Conservation (phyloP, 1,140 invertebrate genomes). For the Eupristina koningsbergeri region DNA sequence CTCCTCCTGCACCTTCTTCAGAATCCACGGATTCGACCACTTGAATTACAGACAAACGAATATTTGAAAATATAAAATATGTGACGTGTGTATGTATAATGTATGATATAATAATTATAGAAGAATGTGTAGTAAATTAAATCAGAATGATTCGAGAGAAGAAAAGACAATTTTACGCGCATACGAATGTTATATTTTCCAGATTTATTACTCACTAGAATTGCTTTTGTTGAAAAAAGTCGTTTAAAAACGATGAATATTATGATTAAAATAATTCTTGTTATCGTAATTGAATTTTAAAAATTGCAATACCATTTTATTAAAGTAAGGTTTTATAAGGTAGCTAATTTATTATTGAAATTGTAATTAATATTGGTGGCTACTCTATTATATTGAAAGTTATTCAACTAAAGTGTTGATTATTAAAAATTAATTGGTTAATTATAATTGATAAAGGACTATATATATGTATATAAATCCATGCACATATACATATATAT, state of each 20-base stretch:
- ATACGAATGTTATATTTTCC: slow-evolving; percentile 7
- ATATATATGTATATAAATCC: no score
- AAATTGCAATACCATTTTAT: background rate
- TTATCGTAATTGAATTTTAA: no score
- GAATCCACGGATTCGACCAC: slow-evolving; percentile 6
- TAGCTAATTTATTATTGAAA: background rate
- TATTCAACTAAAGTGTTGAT: background rate
- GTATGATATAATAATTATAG: background rate
- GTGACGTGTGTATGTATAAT: background rate
- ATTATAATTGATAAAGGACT: background rate
- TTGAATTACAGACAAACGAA: background rate
- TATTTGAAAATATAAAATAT: background rate
- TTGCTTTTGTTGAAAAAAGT: background rate
- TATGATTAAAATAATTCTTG: no score
- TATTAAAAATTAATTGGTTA: background rate
- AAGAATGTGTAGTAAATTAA: background rate
- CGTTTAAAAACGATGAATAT: background rate
- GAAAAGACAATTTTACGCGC: background rate
- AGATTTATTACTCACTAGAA: slow-evolving; percentile 17
- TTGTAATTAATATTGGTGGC: background rate
- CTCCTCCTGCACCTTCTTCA: no score
- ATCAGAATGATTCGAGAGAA: background rate
- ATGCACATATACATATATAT: no score
- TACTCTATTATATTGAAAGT: background rate
- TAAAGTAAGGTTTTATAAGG: background rate